Percentiles rank a stretch among this genome's conserved stretches.
These are phyloP conservation scores for Eublepharis macularius DNA, from an alignment of 2,113 vertebrate species.

Conservation along the genomic window DNA sequence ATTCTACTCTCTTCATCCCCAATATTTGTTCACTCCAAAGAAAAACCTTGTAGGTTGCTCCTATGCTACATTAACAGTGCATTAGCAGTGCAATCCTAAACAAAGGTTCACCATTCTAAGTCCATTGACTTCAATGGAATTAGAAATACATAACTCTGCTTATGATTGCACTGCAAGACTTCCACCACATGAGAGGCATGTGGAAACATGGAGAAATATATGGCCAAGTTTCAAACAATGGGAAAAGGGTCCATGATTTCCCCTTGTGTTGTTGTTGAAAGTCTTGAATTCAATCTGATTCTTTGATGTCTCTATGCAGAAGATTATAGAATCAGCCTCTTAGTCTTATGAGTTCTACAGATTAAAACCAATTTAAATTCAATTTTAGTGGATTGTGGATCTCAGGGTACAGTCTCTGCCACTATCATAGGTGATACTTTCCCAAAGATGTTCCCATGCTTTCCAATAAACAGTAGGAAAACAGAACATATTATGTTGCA, in stretches of 20 bases:
- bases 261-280: neutral
- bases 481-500: neutral
- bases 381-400: neutral
- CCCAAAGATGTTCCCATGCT: constrained; percentile 11
- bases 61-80: too few relatives aligned
- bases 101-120: too few relatives aligned
- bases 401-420: neutral
- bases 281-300: neutral
- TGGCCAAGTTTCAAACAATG: neutral
- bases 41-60: too few relatives aligned
- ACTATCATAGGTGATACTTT: neutral
- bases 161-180: too few relatives aligned
- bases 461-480: constrained; percentile 31
- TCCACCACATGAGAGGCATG: too few relatives aligned
- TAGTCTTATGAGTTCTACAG: neutral
- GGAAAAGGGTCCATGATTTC: neutral
- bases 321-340: neutral
- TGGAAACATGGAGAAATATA: neutral
- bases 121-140: too few relatives aligned
- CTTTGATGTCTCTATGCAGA: neutral
- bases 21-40: too few relatives aligned
- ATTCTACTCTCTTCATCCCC: too few relatives aligned
- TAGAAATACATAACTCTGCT: too few relatives aligned
- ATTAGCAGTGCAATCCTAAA: too few relatives aligned
- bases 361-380: neutral